Evolutionary conservation across 2,888 invertebrate genomes (phyloP).

Genomic region (Rhagonycha lutea): DNA sequence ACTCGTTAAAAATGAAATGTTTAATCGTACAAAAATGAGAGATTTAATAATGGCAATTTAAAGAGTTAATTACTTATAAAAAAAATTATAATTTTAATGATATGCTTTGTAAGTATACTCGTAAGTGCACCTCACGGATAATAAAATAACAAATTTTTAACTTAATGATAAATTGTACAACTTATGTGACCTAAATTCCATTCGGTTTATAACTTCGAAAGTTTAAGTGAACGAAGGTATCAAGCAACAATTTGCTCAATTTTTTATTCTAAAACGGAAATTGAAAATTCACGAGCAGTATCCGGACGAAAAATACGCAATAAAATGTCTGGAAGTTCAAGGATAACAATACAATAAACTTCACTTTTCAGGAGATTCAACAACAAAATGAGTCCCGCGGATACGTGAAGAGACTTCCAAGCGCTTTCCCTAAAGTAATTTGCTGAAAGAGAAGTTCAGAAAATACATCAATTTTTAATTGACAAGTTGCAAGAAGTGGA

Average conservation of each 20-base stretch:
- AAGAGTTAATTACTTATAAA: neutral
- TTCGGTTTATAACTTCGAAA: conserved; percentile 5
- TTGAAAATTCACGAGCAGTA: neutral
- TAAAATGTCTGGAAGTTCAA: neutral
- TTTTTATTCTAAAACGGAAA: neutral
- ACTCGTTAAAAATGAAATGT: neutral
- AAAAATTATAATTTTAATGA: neutral
- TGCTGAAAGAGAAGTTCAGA: neutral
- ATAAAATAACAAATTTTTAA: neutral
- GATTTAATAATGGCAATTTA: neutral
- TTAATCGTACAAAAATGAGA: neutral
- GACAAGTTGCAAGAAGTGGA: neutral
- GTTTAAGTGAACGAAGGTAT: neutral
- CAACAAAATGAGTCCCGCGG: neutral
- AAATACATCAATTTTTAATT: neutral
- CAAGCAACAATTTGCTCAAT: neutral
- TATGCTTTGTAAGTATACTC: neutral
- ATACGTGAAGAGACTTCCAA: neutral
- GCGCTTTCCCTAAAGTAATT: neutral
- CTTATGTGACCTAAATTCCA: conserved; percentile 8
- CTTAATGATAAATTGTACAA: neutral
- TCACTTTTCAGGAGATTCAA: neutral
- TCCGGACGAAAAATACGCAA: neutral
- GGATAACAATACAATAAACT: neutral
- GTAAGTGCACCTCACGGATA: neutral